Evolutionary conservation across 1,140 invertebrate species (phyloP).

Genomic region (Drosophila mojavensis): DNA sequence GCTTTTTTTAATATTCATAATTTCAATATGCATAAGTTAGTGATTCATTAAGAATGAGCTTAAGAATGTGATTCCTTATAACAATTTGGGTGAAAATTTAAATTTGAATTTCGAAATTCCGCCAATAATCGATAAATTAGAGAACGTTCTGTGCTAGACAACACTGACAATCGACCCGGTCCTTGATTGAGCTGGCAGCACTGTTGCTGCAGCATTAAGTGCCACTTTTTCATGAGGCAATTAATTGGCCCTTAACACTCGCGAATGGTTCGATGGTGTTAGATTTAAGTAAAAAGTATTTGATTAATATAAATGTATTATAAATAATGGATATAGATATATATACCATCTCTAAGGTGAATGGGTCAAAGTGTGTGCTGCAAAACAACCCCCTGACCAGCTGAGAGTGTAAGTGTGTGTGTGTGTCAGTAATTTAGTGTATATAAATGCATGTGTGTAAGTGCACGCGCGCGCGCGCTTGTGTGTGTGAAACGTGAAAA

Average conservation of each 20-base stretch:
- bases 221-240: conserved; percentile 2
- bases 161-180: too few relatives aligned
- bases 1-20: too few relatives aligned
- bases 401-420: conserved; percentile 14
- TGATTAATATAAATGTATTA: conserved; percentile 2
- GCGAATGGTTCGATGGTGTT: not conserved
- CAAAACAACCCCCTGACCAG: conserved; percentile 49
- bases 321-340: not conserved
- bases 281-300: not conserved
- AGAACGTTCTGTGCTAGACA: too few relatives aligned
- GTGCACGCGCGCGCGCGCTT: not conserved
- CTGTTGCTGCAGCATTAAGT: not conserved
- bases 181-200: conserved; percentile 14
- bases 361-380: conserved; percentile 43
- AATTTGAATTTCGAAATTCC: too few relatives aligned
- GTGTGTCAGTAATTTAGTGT: conserved; percentile 17
- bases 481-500: conserved; percentile 44
- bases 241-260: conserved; percentile 30
- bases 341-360: conserved; percentile 5
- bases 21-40: too few relatives aligned
- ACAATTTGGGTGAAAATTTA: too few relatives aligned
- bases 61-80: not conserved
- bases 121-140: too few relatives aligned
- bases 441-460: not conserved
- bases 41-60: too few relatives aligned